Base-by-base conservation (phyloP, 2,113 vertebrate genomes). In the Eurystomus gularis region DNA sequence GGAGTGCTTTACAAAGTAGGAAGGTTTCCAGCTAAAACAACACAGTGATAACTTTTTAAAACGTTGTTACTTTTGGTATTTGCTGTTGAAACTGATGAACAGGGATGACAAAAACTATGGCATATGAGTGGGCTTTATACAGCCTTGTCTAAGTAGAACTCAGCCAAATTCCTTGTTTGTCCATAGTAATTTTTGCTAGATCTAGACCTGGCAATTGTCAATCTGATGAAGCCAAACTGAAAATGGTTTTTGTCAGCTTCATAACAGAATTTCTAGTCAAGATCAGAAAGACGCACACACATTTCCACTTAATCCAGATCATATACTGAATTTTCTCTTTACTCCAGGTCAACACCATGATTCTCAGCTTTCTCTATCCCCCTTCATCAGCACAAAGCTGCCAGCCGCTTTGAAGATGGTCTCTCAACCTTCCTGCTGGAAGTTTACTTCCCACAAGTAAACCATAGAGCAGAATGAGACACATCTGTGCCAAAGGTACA, bases 321-420 rank as follows among this genome's bases (percentile, higher is more conserved):
- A 54, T 83, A 65, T 6, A 31, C 3, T 13, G 33, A 51, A 33
- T 69, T 79, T 19, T n/a, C 20, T 13, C 49, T 77, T 5, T 28
- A 12, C 6, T 61, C n/a, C 35, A 73, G 26, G 31, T 9, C 39
- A 85, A 8, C 33, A 13, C 4, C 14, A 24, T 0, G 0, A 44
- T 33, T 60, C 31, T 76, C 24, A 24, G 1, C 82, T 82, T 76
- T 31, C 40, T 5, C 0, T 0, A 1, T 37, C 28, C 55, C 61
- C 26, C 24, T 42, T 13, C 21, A 19, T 64, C 3, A 82, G 5
- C 12, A 11, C 7, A 71, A 58, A 25, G 10, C 14, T 75, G 51
- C 10, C 17, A 39, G 35, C 21, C 46, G 21, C 44, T 65, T 25
- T 44, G 37, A 39, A 81, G 29, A 16, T 17, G 26, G 5, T 17